A percentile compares a stretch with the other conserved stretches of the same genome.
Conservation (phyloP, 2,113 vertebrate genomes). For the Scalopus aquaticus region DNA sequence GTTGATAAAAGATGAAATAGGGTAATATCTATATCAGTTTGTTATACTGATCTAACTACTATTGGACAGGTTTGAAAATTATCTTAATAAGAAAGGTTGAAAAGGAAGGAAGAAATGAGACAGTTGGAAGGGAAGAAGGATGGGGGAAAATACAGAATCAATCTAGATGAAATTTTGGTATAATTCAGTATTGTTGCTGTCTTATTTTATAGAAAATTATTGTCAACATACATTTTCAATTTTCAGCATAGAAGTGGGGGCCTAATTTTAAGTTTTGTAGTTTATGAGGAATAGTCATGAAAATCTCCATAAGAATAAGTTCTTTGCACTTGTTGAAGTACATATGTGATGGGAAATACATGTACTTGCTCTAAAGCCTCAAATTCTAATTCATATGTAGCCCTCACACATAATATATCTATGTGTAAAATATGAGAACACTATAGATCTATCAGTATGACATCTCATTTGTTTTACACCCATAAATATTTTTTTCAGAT, state of each 20-base stretch:
- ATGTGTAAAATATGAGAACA: not conserved
- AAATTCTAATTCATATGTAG: not conserved
- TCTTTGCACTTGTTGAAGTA: not conserved
- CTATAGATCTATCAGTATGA: not conserved
- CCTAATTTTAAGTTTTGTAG: not conserved
- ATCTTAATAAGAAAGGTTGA: not conserved
- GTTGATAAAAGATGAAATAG: not conserved
- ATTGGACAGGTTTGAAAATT: not conserved
- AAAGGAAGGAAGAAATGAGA: not conserved
- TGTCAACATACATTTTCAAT: not conserved
- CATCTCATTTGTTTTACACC: not conserved
- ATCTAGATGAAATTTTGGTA: not conserved
- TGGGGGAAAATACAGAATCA: not conserved
- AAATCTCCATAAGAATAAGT: not conserved
- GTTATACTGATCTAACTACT: not conserved
- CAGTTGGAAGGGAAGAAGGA: not conserved
- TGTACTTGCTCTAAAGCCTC: not conserved
- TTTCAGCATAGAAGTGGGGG: not conserved
- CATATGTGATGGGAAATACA: not conserved
- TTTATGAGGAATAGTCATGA: not conserved
- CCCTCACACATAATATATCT: not conserved
- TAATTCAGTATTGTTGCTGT: not conserved
- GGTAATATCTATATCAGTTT: not conserved
- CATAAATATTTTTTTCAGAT: not conserved
- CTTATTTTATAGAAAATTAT: not conserved